phyloP scores from a whole-genome alignment of 1,140 invertebrate species.

The Hormaphis cornu region DNA sequence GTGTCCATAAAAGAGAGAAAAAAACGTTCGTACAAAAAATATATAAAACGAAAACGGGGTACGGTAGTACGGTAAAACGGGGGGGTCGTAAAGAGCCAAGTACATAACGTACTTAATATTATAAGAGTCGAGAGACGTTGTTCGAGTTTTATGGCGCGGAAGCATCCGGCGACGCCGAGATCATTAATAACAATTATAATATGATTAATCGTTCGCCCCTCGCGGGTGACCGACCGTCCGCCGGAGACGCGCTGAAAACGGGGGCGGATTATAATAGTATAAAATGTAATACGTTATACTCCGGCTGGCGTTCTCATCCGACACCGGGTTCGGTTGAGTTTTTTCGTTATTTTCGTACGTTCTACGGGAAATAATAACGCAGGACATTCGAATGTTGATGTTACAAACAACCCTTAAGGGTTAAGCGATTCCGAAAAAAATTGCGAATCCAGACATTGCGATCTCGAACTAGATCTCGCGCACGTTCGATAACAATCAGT shows the following conservation, averaged over 20 bases:
- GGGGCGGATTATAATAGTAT: neutral
- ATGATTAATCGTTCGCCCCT: slow-evolving; percentile 26
- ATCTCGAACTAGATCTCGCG: too few species aligned
- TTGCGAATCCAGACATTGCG: too few species aligned
- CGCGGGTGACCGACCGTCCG: slow-evolving; percentile 7
- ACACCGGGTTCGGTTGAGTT: too few species aligned
- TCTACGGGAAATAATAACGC: too few species aligned
- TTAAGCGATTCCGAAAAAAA: too few species aligned
- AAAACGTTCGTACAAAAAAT: neutral
- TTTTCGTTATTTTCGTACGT: too few species aligned
- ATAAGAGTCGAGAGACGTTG: slow-evolving; percentile 30
- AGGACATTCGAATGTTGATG: too few species aligned
- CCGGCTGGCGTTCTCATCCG: too few species aligned
- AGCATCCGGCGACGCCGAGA: slow-evolving; percentile 19
- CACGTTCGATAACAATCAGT: too few species aligned
- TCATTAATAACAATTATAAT: slow-evolving; percentile 32
- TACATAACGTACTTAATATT: too few species aligned
- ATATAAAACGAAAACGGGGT: neutral
- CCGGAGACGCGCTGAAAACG: neutral
- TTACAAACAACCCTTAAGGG: too few species aligned
- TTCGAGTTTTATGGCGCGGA: slow-evolving; percentile 27
- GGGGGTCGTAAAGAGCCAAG: slow-evolving; percentile 21
- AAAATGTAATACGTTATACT: neutral
- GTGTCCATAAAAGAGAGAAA: too few species aligned
- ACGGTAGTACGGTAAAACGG: neutral